Percentiles rank a stretch among this genome's conserved stretches.
These are phyloP conservation scores for Oncorhynchus kisutch DNA, from an alignment of 2,113 vertebrate genomes.

Conservation along the genomic window DNA sequence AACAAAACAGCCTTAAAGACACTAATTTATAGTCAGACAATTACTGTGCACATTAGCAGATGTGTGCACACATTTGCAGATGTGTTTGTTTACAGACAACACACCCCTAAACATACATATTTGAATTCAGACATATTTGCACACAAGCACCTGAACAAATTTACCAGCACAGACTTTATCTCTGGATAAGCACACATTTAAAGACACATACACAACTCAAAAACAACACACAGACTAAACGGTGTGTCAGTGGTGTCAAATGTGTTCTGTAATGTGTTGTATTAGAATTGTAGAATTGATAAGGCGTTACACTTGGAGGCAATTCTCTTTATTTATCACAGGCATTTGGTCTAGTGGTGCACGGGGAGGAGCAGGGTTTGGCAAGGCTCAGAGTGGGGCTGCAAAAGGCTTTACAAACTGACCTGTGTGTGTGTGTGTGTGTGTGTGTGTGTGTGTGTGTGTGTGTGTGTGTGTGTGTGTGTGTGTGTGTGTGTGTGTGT, in stretches of 20 bases:
- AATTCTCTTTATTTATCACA: conserved; percentile 27
- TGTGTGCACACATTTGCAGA: conserved; percentile 50
- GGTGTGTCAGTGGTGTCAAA: too few species aligned
- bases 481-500: too few species aligned
- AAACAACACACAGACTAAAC: conserved; percentile 8
- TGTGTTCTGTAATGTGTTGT: neutral
- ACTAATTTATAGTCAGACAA: conserved; percentile 53
- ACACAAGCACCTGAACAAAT: conserved; percentile 67
- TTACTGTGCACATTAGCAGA: conserved; percentile 11
- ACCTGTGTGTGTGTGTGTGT: conserved; percentile 11
- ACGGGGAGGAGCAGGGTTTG: conserved; percentile 27
- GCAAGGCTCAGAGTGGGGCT: conserved; percentile 21
- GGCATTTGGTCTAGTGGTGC: conserved; percentile 17
- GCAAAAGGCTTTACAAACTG: neutral
- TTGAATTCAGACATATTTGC: conserved; percentile 70
- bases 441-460: neutral
- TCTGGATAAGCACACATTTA: conserved; percentile 58
- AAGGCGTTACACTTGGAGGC: conserved; percentile 18
- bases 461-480: too few species aligned
- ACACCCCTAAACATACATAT: conserved; percentile 57
- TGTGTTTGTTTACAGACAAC: conserved; percentile 69
- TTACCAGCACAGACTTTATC: conserved; percentile 51
- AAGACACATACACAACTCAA: conserved; percentile 28
- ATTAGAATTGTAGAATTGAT: neutral
- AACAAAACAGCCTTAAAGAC: conserved; percentile 1